These are phyloP conservation scores for Sardinella longiceps DNA, from an alignment of 2,797 vertebrate species.

Conservation along the genomic window DNA sequence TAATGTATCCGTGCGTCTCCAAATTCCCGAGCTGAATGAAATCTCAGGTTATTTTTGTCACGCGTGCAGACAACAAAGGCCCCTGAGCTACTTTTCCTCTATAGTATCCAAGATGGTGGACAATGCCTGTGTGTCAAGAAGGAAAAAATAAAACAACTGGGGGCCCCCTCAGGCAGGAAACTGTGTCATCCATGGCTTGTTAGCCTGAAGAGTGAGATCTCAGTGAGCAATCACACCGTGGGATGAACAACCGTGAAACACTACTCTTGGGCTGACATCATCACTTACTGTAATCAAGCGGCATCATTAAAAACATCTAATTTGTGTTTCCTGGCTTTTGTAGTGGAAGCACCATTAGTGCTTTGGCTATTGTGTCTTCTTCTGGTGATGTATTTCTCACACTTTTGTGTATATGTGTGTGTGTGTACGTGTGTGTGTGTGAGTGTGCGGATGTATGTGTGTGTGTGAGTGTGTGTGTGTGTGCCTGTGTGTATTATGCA, in stretches of 20 bases:
- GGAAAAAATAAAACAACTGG: neutral
- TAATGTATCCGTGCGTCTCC: neutral
- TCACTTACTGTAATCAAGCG: constrained; percentile 20
- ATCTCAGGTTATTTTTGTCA: constrained; percentile 12
- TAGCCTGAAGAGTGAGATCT: neutral
- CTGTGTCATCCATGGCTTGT: neutral
- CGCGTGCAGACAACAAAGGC: constrained; percentile 11
- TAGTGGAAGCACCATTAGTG: neutral
- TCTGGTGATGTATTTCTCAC: neutral
- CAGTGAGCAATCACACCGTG: neutral
- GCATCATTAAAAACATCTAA: constrained; percentile 16
- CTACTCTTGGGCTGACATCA: constrained; percentile 20
- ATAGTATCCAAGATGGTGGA: neutral
- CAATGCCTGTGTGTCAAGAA: constrained; percentile 6
- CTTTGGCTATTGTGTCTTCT: constrained; percentile 21
- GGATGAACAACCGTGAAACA: neutral
- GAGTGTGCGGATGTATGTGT: constrained; percentile 11
- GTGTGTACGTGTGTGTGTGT: neutral
- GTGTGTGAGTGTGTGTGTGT: constrained; percentile 48
- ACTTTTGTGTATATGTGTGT: constrained; percentile 16
- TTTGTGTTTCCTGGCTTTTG: constrained; percentile 17
- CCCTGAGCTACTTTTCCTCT: neutral
- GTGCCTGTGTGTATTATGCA: constrained; percentile 41
- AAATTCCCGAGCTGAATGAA: neutral
- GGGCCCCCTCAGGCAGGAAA: neutral